phyloP scores from a whole-genome alignment of 2,113 vertebrate species.

The Platysteira castanea region DNA sequence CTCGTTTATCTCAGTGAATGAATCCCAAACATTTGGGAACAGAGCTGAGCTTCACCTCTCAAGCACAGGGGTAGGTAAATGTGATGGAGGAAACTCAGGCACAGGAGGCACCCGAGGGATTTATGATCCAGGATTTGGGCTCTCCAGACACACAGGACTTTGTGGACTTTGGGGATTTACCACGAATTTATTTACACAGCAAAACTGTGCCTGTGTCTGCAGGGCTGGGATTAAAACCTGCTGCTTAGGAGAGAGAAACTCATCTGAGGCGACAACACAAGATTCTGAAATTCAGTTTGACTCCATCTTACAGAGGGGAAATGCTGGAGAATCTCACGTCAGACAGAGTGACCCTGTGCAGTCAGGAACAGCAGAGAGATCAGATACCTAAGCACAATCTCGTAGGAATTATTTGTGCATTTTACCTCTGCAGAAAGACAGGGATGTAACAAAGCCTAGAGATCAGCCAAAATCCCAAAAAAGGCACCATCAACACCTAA shows the following conservation, averaged over 20 bases:
- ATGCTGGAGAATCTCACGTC: accelerated
- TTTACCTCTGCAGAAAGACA: not conserved
- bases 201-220: not conserved
- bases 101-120: not conserved
- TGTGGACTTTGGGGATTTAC: not conserved
- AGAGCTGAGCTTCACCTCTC: not conserved
- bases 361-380: not conserved
- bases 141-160: not conserved
- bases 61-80: accelerated
- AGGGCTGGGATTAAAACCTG: not conserved
- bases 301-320: accelerated
- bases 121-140: not conserved
- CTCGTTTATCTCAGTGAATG: not conserved
- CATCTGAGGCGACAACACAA: not conserved
- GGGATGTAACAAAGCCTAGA: not conserved
- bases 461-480: not conserved
- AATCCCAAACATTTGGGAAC: not conserved
- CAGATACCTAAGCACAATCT: accelerated
- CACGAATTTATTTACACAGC: not conserved
- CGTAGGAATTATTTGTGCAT: not conserved
- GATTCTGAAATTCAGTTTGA: not conserved
- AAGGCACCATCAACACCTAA: not conserved
- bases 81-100: not conserved
- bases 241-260: not conserved
- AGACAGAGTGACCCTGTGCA: not conserved